phyloP scores from a whole-genome alignment of 1,140 invertebrate species.

The Drosophila ironensis region DNA sequence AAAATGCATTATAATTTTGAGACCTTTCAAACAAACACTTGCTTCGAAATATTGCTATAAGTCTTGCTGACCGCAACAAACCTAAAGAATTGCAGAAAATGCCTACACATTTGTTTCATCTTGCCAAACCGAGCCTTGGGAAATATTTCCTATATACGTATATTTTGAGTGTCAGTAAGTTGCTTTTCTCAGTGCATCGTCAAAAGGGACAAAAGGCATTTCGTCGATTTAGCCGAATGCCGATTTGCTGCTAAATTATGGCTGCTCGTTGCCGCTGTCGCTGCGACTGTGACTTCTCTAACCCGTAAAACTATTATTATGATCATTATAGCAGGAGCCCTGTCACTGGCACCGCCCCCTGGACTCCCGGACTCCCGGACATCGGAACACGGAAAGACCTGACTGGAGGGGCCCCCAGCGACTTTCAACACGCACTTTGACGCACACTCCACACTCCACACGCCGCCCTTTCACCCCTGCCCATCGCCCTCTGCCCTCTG shows the following conservation, averaged over 20 bases:
- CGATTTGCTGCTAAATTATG: conserved; percentile 59
- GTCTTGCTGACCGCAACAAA: too few relatives aligned
- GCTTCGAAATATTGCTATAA: too few relatives aligned
- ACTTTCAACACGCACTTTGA: conserved; percentile 70
- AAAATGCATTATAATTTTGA: too few relatives aligned
- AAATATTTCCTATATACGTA: too few relatives aligned
- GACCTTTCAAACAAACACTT: too few relatives aligned
- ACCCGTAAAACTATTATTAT: conserved; percentile 78
- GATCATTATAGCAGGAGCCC: conserved; percentile 55
- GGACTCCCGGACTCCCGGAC: background rate
- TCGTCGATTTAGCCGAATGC: conserved; percentile 55
- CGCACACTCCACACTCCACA: conserved; percentile 9
- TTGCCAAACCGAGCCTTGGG: too few relatives aligned
- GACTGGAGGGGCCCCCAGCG: conserved; percentile 1
- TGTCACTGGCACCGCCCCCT: conserved; percentile 17
- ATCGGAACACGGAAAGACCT: background rate
- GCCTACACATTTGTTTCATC: too few relatives aligned
- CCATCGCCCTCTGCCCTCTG: background rate
- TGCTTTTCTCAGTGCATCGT: background rate
- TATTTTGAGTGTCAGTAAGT: too few relatives aligned
- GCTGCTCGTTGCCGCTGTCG: conserved; percentile 62
- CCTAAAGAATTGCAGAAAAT: too few relatives aligned
- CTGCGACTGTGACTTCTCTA: conserved; percentile 76
- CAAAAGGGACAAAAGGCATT: conserved; percentile 59
- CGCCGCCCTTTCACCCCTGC: background rate